Evolutionary conservation across 2,888 invertebrate species (phyloP).

Genomic region (Mesoligia furuncula): DNA sequence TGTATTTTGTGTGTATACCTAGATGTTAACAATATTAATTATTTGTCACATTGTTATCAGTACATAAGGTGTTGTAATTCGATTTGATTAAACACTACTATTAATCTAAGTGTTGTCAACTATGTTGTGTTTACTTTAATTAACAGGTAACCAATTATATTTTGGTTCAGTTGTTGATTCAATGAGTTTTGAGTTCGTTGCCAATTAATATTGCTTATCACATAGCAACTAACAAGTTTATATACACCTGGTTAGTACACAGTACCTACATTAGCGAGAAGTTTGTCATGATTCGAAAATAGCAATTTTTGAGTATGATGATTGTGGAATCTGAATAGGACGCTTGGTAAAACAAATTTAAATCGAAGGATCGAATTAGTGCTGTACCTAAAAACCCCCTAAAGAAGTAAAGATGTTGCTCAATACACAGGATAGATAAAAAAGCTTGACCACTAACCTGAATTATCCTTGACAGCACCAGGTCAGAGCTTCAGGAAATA

Average conservation of each 20-base stretch:
- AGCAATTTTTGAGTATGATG: not conserved
- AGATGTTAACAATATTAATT: not conserved
- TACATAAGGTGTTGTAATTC: slow-evolving; percentile 40
- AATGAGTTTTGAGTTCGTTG: slow-evolving; percentile 33
- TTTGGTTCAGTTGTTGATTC: slow-evolving; percentile 44
- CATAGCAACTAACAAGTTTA: not conserved
- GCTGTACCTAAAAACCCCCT: too few relatives aligned
- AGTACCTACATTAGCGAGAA: not conserved
- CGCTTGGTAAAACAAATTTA: too few relatives aligned
- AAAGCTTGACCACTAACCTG: too few relatives aligned
- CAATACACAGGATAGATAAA: too few relatives aligned
- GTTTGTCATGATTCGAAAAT: not conserved
- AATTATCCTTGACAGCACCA: too few relatives aligned
- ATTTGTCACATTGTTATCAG: slow-evolving; percentile 22
- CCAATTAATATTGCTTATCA: slow-evolving; percentile 41
- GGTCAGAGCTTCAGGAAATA: too few relatives aligned
- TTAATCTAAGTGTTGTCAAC: slow-evolving; percentile 44
- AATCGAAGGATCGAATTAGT: too few relatives aligned
- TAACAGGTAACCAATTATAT: slow-evolving; percentile 52
- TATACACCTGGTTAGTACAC: not conserved
- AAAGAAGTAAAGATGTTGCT: too few relatives aligned
- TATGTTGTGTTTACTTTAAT: slow-evolving; percentile 59
- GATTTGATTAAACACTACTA: slow-evolving; percentile 52
- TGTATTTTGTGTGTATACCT: too few relatives aligned
- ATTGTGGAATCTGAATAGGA: too few relatives aligned